Evolutionary conservation across 2,797 vertebrate species (phyloP), one percentile per base, ranked within the genome.

Genomic region (Parauchenoglanis punctatus): DNA sequence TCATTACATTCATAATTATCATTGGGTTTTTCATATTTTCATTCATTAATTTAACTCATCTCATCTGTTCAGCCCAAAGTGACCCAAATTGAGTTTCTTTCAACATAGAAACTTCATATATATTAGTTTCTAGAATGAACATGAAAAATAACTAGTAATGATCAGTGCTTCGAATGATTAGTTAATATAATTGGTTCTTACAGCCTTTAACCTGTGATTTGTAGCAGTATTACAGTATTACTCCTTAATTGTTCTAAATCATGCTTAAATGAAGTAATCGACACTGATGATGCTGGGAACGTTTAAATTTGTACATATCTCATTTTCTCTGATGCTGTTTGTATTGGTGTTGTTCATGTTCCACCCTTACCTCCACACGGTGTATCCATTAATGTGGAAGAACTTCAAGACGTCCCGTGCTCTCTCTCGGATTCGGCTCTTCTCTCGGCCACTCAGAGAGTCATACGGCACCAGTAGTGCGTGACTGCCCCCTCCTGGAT

Each of bases 321-420:
- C 40, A 35, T 70, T 23, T 75, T 75, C 44, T 75, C 0, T 13
- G 4, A 15, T 76, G 12, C 4, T 52, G 5, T 15, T 28, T 25
- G 23, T 23, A 44, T 46, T 11, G 20, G 40, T 44, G 35, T 10
- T 40, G 31, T 20, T 40, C 4, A 0, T 18, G 31, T 59, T 59
- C n/a, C 65, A 28, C 73, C 67, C 89, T 93, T 92, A 97, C 98
- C 98, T 97, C 94, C 97, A 97, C 84, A 99, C 97, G 6, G 94
- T 95, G 91, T 97, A 99, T 80, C 98, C 97, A 85, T 97, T 99
- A 81, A 99, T 97, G 92, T 97, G 97, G 46, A 99, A 92, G 91
- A 99, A 99, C 93, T 98, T 99, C 84, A 99, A 95, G 89, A 98
- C 95, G 89, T 98, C 97, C 83, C 98, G 97, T 13, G 98, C 97